phyloP scores from a whole-genome alignment of 2,888 invertebrate species.

The Junonia oenone region DNA sequence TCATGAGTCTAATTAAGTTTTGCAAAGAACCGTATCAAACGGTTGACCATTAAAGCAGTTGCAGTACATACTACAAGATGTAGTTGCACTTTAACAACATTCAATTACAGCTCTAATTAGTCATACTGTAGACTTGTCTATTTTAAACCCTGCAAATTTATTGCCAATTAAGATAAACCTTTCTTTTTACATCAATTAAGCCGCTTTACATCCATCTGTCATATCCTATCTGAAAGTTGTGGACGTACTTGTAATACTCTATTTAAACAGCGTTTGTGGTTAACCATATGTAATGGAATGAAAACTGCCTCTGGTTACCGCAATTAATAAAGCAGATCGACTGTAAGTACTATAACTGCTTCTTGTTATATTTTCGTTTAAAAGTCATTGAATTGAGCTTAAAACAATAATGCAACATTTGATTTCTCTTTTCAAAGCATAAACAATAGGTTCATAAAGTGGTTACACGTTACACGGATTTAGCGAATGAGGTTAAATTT shows the following conservation, averaged over 20 bases:
- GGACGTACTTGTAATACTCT: slow-evolving; percentile 2
- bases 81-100: slow-evolving; percentile 9
- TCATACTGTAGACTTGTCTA: slow-evolving; percentile 11
- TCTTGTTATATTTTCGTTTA: neutral
- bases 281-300: slow-evolving; percentile 32
- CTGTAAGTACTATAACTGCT: slow-evolving; percentile 6
- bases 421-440: neutral
- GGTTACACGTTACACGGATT: neutral
- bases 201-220: slow-evolving; percentile 13
- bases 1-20: too few relatives aligned
- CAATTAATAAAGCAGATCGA: slow-evolving; percentile 20
- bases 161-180: slow-evolving; percentile 3
- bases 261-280: slow-evolving; percentile 27
- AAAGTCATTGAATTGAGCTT: neutral
- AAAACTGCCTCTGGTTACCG: slow-evolving; percentile 26
- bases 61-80: neutral
- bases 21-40: neutral
- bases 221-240: neutral
- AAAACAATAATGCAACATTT: neutral
- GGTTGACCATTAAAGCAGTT: neutral
- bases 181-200: slow-evolving; percentile 13
- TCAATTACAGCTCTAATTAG: slow-evolving; percentile 11
- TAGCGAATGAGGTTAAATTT: neutral
- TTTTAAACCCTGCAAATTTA: slow-evolving; percentile 12
- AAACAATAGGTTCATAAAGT: neutral